Evolutionary conservation across 2,888 invertebrate genomes (phyloP).

Genomic region (Bruchidius siliquastri): DNA sequence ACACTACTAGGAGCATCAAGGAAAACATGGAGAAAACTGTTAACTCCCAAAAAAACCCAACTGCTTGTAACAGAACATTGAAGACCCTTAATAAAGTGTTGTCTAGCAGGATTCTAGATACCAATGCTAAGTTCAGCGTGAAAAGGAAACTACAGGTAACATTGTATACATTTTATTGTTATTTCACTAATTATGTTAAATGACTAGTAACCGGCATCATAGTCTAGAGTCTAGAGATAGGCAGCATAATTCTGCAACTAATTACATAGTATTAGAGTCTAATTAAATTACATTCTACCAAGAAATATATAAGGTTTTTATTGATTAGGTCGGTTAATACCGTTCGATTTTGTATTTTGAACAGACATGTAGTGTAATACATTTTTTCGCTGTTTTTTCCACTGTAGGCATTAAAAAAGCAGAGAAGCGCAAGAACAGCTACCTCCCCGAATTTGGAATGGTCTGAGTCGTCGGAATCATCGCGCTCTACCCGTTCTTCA

Average conservation of each 20-base stretch:
- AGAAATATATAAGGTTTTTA: too few species aligned
- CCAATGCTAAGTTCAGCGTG: constrained; percentile 32
- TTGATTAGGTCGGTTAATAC: too few species aligned
- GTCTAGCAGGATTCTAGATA: constrained; percentile 41
- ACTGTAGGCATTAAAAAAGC: neutral
- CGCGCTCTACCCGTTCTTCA: constrained; percentile 17
- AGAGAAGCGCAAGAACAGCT: neutral
- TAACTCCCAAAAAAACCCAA: constrained; percentile 12
- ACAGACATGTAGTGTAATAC: neutral
- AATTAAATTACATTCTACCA: too few species aligned
- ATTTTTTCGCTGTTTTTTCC: neutral
- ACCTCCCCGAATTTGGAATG: neutral
- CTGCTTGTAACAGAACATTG: constrained; percentile 25
- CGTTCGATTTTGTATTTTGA: neutral
- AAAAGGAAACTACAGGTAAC: constrained; percentile 33
- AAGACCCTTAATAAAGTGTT: constrained; percentile 39
- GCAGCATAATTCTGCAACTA: too few species aligned
- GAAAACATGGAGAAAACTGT: constrained; percentile 24
- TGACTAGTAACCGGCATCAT: too few species aligned
- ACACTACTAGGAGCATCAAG: constrained; percentile 21
- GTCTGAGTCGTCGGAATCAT: neutral
- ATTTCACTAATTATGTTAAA: too few species aligned
- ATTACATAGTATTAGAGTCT: too few species aligned
- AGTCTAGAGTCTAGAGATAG: too few species aligned
- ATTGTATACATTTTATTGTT: too few species aligned